Evolutionary conservation across 1,140 invertebrate species (phyloP).

Genomic region (Tetramorium simillimum): DNA sequence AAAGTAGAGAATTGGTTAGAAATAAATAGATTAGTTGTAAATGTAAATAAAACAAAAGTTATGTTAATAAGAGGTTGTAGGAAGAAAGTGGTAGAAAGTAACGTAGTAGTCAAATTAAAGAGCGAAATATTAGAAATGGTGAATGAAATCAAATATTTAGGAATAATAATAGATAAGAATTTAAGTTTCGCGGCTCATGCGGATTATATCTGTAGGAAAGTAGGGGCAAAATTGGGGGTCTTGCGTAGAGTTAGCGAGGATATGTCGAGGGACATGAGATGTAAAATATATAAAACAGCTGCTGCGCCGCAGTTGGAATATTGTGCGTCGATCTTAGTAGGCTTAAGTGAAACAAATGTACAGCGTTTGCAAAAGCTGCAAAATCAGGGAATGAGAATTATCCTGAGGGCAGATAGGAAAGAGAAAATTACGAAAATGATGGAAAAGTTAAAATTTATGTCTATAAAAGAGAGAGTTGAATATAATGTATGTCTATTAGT

Average conservation of each 20-base stretch:
- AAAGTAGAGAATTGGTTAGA: neutral
- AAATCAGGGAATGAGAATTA: slow-evolving; percentile 27
- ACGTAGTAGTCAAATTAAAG: too few relatives aligned
- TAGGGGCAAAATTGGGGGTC: neutral
- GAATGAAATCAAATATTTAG: neutral
- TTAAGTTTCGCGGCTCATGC: neutral
- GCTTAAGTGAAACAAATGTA: neutral
- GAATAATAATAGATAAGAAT: neutral
- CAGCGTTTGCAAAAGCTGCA: slow-evolving; percentile 7
- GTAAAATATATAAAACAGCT: neutral
- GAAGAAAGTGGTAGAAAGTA: neutral
- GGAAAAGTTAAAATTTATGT: neutral
- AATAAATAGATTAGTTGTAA: neutral
- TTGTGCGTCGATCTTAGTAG: neutral
- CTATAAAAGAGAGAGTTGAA: neutral
- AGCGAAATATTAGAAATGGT: neutral
- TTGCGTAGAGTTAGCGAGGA: neutral
- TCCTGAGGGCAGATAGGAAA: neutral
- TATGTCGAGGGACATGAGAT: neutral
- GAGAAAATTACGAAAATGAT: neutral
- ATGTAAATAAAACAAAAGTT: neutral
- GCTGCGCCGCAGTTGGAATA: neutral
- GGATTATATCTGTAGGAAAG: neutral
- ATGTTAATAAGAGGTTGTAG: neutral
- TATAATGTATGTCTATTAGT: slow-evolving; percentile 2